These are phyloP conservation scores for Anaspis maculata DNA, from an alignment of 2,888 invertebrate genomes.

Conservation along the genomic window DNA sequence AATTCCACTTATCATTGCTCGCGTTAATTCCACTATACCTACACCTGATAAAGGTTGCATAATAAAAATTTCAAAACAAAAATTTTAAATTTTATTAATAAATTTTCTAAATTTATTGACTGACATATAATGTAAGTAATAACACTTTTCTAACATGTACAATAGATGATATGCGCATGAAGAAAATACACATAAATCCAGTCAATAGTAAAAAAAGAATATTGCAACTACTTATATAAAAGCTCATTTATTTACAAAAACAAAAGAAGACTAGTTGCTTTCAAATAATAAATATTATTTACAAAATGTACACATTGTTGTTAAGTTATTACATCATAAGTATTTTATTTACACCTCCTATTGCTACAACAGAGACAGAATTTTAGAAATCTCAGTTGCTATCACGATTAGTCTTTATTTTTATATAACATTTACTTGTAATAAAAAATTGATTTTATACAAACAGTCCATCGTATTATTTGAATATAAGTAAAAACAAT, in stretches of 20 bases:
- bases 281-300: constrained; percentile 27
- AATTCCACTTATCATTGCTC: no score
- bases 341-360: constrained; percentile 12
- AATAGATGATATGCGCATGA: constrained; percentile 37
- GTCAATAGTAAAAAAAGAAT: constrained; percentile 31
- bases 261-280: constrained; percentile 31
- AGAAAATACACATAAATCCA: constrained; percentile 31
- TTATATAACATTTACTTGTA: constrained; percentile 11
- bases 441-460: constrained; percentile 21
- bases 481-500: constrained; percentile 1
- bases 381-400: constrained; percentile 30
- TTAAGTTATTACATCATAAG: no score
- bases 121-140: constrained; percentile 32
- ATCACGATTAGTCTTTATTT: constrained; percentile 25
- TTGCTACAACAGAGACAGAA: constrained; percentile 28
- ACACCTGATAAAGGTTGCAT: no score
- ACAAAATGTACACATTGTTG: constrained; percentile 22
- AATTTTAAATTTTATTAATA: constrained; percentile 30
- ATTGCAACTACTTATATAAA: constrained; percentile 24
- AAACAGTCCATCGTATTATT: constrained; percentile 16
- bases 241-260: constrained; percentile 20
- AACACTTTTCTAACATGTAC: constrained; percentile 33
- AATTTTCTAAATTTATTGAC: constrained; percentile 37
- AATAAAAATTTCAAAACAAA: no score
- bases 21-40: no score